A percentile compares a stretch with the other conserved stretches of the same genome.
Conservation (phyloP, 2,888 invertebrate genomes). For the Campoletis raptor region DNA sequence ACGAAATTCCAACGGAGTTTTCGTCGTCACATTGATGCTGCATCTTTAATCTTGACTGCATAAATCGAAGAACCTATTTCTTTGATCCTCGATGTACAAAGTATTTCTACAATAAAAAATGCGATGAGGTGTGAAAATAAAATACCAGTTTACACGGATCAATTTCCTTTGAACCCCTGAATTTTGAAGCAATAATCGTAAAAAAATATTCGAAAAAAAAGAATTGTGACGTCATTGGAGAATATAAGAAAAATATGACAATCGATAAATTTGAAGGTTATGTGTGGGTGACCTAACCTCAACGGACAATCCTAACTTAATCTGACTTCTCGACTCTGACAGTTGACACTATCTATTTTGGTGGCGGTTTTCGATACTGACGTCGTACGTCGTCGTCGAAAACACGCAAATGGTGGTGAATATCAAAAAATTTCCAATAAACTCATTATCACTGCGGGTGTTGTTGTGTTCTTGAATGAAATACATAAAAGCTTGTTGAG, state of each 20-base stretch:
- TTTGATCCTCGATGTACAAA: too few species aligned
- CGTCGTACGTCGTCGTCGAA: slow-evolving; percentile 27
- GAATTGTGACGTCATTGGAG: neutral
- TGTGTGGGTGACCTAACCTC: slow-evolving; percentile 17
- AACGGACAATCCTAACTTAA: slow-evolving; percentile 43
- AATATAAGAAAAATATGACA: neutral
- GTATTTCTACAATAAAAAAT: neutral
- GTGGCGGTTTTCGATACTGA: slow-evolving; percentile 22
- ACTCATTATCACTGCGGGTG: neutral
- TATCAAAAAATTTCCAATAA: slow-evolving; percentile 31
- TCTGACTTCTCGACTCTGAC: slow-evolving; percentile 31
- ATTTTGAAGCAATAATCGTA: too few species aligned
- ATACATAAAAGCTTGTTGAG: slow-evolving; percentile 14
- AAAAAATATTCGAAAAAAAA: neutral
- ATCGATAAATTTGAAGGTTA: slow-evolving; percentile 10
- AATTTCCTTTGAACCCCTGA: neutral
- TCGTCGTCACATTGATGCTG: neutral
- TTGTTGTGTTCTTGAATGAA: neutral
- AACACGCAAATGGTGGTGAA: neutral
- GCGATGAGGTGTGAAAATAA: neutral
- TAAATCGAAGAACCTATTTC: too few species aligned
- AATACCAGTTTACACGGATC: neutral
- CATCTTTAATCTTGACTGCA: too few species aligned
- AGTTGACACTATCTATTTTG: slow-evolving; percentile 28
- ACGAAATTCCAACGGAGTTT: neutral